Evolutionary conservation across 2,888 invertebrate species (phyloP).

Genomic region (Oxytorus armatus): DNA sequence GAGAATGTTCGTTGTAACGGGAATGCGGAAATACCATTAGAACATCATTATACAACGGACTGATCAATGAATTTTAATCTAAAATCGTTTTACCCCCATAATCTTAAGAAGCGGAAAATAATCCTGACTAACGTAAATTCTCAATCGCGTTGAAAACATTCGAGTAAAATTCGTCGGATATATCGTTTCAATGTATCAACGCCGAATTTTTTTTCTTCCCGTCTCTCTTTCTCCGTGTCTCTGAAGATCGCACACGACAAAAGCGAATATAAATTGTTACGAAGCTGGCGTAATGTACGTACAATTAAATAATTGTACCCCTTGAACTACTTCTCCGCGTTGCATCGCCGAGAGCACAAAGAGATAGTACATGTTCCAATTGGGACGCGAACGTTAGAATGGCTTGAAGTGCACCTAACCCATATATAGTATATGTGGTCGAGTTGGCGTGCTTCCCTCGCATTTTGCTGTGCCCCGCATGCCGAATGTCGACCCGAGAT

Average conservation of each 20-base stretch:
- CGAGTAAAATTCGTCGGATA: slow-evolving; percentile 15
- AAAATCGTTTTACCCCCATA: too few species aligned
- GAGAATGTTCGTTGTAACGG: background rate
- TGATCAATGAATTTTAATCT: too few species aligned
- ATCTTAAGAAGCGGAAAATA: too few species aligned
- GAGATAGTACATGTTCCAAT: slow-evolving; percentile 68
- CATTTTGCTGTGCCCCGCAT: slow-evolving; percentile 15
- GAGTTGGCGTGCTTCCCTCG: slow-evolving; percentile 47
- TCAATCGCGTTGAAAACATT: slow-evolving; percentile 6
- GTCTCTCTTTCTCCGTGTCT: slow-evolving; percentile 24
- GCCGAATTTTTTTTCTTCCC: slow-evolving; percentile 6
- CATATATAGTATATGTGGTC: slow-evolving; percentile 53
- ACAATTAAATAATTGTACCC: slow-evolving; percentile 76
- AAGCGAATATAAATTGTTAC: slow-evolving; percentile 69
- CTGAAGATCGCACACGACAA: slow-evolving; percentile 44
- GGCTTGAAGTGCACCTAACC: slow-evolving; percentile 68
- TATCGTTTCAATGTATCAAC: slow-evolving; percentile 16
- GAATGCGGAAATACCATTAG: slow-evolving; percentile 39
- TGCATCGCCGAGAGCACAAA: slow-evolving; percentile 70
- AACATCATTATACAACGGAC: too few species aligned
- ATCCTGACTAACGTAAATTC: too few species aligned
- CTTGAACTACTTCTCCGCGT: slow-evolving; percentile 74
- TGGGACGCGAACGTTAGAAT: slow-evolving; percentile 71
- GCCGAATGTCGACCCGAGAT: slow-evolving; percentile 16
- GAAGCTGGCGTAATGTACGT: slow-evolving; percentile 70